Evolutionary conservation across 2,888 invertebrate genomes (phyloP).

Genomic region (Xestoiulus laeticollis): DNA sequence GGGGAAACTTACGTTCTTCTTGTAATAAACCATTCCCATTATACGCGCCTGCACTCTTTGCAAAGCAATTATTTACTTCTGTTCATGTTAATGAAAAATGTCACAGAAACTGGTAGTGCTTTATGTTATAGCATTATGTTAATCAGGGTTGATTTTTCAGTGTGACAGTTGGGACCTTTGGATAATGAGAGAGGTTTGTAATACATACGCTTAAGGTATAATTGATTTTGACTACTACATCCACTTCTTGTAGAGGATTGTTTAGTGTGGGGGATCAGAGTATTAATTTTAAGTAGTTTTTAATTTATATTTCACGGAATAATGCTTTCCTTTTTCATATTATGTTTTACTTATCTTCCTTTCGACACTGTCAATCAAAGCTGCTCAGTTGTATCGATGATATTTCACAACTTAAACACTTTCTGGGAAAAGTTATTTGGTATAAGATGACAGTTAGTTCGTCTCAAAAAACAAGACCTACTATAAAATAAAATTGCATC

Average conservation of each 20-base stretch:
- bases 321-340: no score
- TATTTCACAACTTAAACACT: no score
- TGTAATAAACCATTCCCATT: neutral
- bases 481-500: no score
- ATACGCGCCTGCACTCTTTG: neutral
- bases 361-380: no score
- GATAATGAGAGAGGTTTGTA: neutral
- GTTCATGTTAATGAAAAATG: neutral
- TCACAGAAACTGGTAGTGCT: neutral
- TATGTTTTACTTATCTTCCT: no score
- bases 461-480: no score
- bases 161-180: neutral
- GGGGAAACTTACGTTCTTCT: neutral
- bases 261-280: neutral
- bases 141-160: constrained; percentile 1
- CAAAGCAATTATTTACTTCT: neutral
- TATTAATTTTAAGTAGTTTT: no score
- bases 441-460: no score
- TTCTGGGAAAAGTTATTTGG: no score
- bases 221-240: neutral
- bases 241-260: neutral
- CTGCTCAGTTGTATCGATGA: no score
- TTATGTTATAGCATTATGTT: neutral
- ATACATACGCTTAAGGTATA: neutral
- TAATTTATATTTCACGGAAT: no score